Evolutionary conservation across 92 coral and sea anemone genomes (phyloP), one percentile per base, ranked within the genome.

Genomic region (Epizoanthus scotinus): DNA sequence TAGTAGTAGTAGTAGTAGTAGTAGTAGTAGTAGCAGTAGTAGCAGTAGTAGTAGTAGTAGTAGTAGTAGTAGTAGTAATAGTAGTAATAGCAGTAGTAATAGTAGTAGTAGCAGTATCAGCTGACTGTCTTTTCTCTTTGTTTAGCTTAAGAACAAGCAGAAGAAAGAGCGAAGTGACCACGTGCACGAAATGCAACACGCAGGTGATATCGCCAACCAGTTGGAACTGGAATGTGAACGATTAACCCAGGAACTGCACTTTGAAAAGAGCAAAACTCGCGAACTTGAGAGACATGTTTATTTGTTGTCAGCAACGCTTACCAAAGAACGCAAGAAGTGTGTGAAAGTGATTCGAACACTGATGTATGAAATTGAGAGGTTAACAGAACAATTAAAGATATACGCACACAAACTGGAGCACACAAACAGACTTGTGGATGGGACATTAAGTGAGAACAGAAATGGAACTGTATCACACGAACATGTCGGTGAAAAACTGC

Each of bases 251-350:
- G 90, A 91, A 69, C 84, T 95, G 67, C 84, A 72, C 49, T 78
- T 79, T 64, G 99, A 95, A 80, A 84, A 93, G 49, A 62, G 87
- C 26, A 87, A 89, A 70, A 92, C 94, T 56, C 86, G 82, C 67
- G 90, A 84, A 61, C 86, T 95, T 24, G 92, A 93, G 75, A 81
- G 78, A 13, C 89, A 91, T 72, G 78, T 95, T 70, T 89, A 92
- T 71, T 86, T 83, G 61, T 73, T 92, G 42, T 85, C 86, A 26
- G 71, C 94, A 26, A 85, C 85, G 13, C 84, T 90, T 12, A 59
- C 78, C 31, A 90, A 91, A 69, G 97, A 92, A 40, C 71, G 97
- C n/a, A 87, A 87, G 68, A 90, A 88, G 69, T 91, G 94, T 61
- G 88, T 87, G 47, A 91, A 92, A 65, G 88, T 92, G 15, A 87